Percentiles rank a stretch among this genome's conserved stretches.
These are phyloP conservation scores for Siniperca undulata DNA, from an alignment of 2,797 vertebrate genomes.

Conservation along the genomic window DNA sequence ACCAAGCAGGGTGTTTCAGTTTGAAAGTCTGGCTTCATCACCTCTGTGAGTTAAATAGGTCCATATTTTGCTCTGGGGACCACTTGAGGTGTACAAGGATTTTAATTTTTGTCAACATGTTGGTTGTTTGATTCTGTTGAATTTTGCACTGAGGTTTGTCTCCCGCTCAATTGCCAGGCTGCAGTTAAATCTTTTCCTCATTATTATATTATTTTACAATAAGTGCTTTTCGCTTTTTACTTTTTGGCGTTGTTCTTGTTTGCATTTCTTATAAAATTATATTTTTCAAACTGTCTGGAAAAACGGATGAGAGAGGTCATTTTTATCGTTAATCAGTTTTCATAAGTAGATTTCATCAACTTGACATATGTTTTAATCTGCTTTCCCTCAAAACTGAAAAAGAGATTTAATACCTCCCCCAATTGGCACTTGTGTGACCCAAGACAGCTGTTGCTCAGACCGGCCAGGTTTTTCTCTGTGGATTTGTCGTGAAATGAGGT, in stretches of 20 bases:
- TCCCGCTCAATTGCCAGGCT: neutral
- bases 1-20: too few species aligned
- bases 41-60: too few species aligned
- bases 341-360: neutral
- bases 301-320: fast-evolving
- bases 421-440: conserved; percentile 7
- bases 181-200: neutral
- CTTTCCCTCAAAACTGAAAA: neutral
- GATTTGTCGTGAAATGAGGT: conserved; percentile 3
- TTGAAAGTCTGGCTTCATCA: too few species aligned
- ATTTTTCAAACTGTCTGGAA: neutral
- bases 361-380: neutral
- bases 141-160: too few species aligned
- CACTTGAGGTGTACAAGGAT: too few species aligned
- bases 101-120: too few species aligned
- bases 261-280: neutral
- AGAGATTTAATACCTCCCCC: neutral
- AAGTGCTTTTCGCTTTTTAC: neutral
- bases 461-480: conserved; percentile 15
- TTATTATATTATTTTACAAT: too few species aligned
- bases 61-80: too few species aligned
- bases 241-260: neutral
- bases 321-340: neutral
- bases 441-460: conserved; percentile 25
- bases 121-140: too few species aligned